Percentiles rank a stretch among this genome's conserved stretches.
phyloP scores from a whole-genome alignment of 2,113 vertebrate genomes.

The Tichodroma muraria region DNA sequence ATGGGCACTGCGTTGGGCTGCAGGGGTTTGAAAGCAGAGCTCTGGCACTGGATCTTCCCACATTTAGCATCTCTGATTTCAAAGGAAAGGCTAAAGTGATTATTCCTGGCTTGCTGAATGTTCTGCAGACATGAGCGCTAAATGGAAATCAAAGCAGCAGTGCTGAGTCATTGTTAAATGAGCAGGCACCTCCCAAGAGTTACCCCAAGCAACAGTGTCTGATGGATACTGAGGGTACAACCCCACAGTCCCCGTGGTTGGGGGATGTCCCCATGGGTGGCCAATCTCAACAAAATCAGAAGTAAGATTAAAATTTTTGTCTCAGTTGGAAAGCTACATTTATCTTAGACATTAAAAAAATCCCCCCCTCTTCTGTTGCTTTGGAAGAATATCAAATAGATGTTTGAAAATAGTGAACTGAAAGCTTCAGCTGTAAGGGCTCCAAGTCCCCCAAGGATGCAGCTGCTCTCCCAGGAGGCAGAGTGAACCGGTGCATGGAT shows the following conservation, averaged over 20 bases:
- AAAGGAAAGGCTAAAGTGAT: neutral
- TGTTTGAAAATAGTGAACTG: neutral
- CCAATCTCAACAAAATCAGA: neutral
- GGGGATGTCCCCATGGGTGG: neutral
- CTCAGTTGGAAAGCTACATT: neutral
- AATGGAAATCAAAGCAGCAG: neutral
- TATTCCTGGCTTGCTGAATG: neutral
- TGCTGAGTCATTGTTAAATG: neutral
- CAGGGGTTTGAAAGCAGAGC: slow-evolving; percentile 78
- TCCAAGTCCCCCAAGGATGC: neutral
- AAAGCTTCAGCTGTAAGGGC: neutral
- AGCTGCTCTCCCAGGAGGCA: neutral
- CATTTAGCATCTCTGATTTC: slow-evolving; percentile 84
- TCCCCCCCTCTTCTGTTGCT: neutral
- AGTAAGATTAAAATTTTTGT: neutral
- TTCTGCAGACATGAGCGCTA: neutral
- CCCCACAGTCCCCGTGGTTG: neutral
- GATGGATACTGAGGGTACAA: neutral
- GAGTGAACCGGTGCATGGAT: neutral
- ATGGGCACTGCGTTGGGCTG: slow-evolving; percentile 87
- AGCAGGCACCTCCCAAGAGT: neutral
- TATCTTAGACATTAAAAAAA: neutral
- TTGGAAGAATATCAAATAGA: neutral
- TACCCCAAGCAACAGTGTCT: neutral
- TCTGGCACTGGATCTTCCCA: slow-evolving; percentile 94